Base-by-base conservation (phyloP, 1,140 invertebrate genomes). In the Mylabris phalerata region DNA sequence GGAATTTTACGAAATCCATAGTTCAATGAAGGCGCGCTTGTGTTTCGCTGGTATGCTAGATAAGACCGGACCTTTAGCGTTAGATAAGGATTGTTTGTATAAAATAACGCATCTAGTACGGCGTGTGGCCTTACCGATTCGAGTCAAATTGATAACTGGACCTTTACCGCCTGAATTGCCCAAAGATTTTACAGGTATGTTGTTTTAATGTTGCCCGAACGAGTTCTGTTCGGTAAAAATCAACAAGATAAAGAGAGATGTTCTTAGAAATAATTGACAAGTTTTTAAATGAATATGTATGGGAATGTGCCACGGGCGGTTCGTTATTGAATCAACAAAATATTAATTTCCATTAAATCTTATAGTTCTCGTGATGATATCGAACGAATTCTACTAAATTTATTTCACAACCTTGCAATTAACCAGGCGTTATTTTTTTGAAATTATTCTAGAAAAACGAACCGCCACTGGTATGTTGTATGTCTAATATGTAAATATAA, bases 1-100 rank as follows among this genome's bases (percentile, higher is more conserved):
- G 9, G 79, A 81, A 69, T 77, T 82, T 63, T 83, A 81, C 68
- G 79, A 80, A 64, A 78, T 78, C 43, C 78, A 78, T 50, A 77
- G 76, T n/a, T 77, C 78, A 6, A 73, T 75, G 51, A 78, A 79
- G 60, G 77, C 76, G 25, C 59, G 67, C 42, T 65, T 74, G 3
- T 70, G 71, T 47, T 71, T 73, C 59, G 70, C 71, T 6, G 72
- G 72, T 32, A 66, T 73, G 67, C 61, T 71, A 57, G 72, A 73
- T 41, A 72, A 71, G 46, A 70, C 64, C 19, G 61, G 64, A 70
- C 69, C 69, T 3, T 41, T 71, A 50, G 67, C 67, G 32, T 47
- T 71, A 19, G 69, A 71, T 50, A 70, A 69, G 54, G 67, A 68
- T 51, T 71, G 73, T 54, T 61, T 74, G n/a, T 70, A 72, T 47